Evolutionary conservation across 1,140 invertebrate species (phyloP).

Genomic region (Mamestra configurata): DNA sequence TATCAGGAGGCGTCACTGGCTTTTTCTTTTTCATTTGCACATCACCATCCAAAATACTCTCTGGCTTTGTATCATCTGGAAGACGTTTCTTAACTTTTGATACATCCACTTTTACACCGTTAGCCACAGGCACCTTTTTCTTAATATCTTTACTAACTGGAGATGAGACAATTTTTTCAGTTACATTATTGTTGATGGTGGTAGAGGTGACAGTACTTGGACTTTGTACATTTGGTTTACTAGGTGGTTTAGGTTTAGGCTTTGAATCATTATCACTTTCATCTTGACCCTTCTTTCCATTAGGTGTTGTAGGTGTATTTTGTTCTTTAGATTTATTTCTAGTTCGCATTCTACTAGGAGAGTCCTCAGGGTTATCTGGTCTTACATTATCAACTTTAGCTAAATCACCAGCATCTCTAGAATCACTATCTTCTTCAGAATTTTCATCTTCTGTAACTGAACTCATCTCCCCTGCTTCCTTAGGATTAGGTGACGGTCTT

Average conservation of each 20-base stretch:
- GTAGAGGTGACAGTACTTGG: conserved; percentile 59
- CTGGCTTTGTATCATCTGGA: conserved; percentile 88
- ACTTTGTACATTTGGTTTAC: conserved; percentile 79
- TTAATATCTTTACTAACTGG: conserved; percentile 89
- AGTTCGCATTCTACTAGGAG: conserved; percentile 95
- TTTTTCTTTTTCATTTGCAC: conserved; percentile 92
- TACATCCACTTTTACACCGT: conserved; percentile 88
- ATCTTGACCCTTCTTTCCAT: conserved; percentile 90
- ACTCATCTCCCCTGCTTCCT: conserved; percentile 92
- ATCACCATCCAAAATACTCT: conserved; percentile 89
- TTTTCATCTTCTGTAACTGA: conserved; percentile 97
- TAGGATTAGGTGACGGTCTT: conserved; percentile 89
- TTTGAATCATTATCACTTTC: conserved; percentile 90
- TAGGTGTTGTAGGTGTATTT: conserved; percentile 90
- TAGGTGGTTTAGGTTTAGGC: conserved; percentile 86
- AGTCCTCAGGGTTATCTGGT: conserved; percentile 93
- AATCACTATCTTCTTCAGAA: conserved; percentile 98
- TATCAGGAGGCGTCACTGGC: conserved; percentile 90
- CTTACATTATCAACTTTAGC: conserved; percentile 79
- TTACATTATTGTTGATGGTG: conserved; percentile 70
- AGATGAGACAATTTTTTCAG: conserved; percentile 88
- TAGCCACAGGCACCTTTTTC: conserved; percentile 89
- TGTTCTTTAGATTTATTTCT: conserved; percentile 95
- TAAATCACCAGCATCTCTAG: conserved; percentile 87
- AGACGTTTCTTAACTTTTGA: conserved; percentile 93